Percentiles rank a stretch among this genome's conserved stretches.
phyloP scores from a whole-genome alignment of 2,888 invertebrate genomes.

The Tholera decimalis region DNA sequence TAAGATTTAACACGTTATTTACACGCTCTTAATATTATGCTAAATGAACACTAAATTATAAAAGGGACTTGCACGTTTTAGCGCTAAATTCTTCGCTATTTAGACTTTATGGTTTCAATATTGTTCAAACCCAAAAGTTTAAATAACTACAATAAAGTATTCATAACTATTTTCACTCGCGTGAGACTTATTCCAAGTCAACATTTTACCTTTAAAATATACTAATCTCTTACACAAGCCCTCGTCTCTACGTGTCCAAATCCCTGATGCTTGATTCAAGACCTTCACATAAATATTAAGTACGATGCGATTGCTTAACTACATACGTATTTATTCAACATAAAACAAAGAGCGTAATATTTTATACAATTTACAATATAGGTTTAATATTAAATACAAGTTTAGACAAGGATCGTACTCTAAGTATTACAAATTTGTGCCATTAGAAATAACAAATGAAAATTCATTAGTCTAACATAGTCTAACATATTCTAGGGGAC shows the following conservation, averaged over 20 bases:
- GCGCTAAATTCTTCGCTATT: constrained; percentile 3
- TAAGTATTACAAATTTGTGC: constrained; percentile 48
- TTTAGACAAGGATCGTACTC: constrained; percentile 5
- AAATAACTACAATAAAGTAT: background rate
- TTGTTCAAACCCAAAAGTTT: constrained; percentile 8
- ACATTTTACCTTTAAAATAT: too few relatives aligned
- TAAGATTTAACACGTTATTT: constrained; percentile 59
- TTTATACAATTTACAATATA: constrained; percentile 33
- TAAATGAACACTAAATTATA: constrained; percentile 22
- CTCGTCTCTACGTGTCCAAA: too few relatives aligned
- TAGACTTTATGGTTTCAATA: too few relatives aligned
- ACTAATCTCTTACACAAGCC: too few relatives aligned
- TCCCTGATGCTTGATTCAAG: too few relatives aligned
- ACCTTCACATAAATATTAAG: background rate
- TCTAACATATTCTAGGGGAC: constrained; percentile 34
- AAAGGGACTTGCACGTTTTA: background rate
- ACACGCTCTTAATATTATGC: constrained; percentile 31
- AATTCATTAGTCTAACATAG: constrained; percentile 13
- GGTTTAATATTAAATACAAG: constrained; percentile 10
- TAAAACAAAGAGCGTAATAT: constrained; percentile 28
- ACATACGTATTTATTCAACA: constrained; percentile 23
- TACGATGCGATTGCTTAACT: background rate
- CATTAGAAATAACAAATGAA: constrained; percentile 42
- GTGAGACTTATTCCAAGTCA: too few relatives aligned
- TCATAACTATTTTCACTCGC: background rate